These are phyloP conservation scores for Mus musculus DNA, from an alignment of 2,113 vertebrate genomes.

Conservation along the genomic window DNA sequence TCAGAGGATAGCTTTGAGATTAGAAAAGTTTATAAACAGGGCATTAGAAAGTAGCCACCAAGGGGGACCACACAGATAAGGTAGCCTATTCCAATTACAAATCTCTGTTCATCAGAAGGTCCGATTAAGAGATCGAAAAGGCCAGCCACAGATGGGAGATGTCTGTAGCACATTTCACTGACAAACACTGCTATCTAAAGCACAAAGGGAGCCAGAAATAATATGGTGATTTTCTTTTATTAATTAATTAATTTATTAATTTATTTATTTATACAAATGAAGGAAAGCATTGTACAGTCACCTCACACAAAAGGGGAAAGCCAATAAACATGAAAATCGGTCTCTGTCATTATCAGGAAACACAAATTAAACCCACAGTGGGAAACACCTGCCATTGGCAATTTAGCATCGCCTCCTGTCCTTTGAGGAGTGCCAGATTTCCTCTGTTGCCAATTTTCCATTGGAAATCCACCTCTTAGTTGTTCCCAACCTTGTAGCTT, in stretches of 20 bases:
- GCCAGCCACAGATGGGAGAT: conserved; percentile 15
- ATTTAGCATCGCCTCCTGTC: conserved; percentile 18
- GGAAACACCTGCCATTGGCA: conserved; percentile 48
- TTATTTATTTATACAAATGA: background rate
- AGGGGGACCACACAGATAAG: background rate
- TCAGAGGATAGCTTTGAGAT: background rate
- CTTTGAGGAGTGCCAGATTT: conserved; percentile 31
- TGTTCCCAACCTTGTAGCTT: conserved; percentile 20
- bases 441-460: conserved; percentile 36
- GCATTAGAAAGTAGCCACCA: background rate
- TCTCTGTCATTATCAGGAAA: conserved; percentile 15
- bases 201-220: conserved; percentile 31
- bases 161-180: conserved; percentile 29
- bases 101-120: conserved; percentile 16
- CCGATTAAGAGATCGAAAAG: conserved; percentile 35
- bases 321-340: conserved; percentile 29
- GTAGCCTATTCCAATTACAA: conserved; percentile 26
- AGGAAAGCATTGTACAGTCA: conserved; percentile 34
- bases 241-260: background rate
- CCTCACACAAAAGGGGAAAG: conserved; percentile 22
- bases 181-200: conserved; percentile 45
- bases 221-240: background rate
- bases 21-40: conserved; percentile 48
- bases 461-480: conserved; percentile 38
- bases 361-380: conserved; percentile 38